Evolutionary conservation across 2,888 invertebrate species (phyloP), one percentile per base, ranked within the genome.

Genomic region (Papilio protenor): DNA sequence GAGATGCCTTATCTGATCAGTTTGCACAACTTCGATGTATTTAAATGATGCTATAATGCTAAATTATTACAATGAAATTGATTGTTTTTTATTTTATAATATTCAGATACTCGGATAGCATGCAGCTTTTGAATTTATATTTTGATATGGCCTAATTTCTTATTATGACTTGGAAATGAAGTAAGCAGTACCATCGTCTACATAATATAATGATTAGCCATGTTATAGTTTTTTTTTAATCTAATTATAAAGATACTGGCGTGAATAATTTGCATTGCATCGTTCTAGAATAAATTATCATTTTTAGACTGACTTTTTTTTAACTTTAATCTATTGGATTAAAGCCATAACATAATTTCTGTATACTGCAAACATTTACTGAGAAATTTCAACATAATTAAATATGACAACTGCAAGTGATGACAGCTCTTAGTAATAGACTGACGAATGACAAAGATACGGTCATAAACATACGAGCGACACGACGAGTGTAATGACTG

Each of bases 401-500:
- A 66, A 66, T 66, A 23, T 59, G 40, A 16, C 18, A 64, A 64
- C 64, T 33, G 2, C 1, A 66, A 40, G 40, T n/a, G 66, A 66
- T 66, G 66, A 66, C 8, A 66, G 11, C 40, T 40, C 40, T 66
- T 18, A 85, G 84, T 84, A 82, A 84, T 84, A 87, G 88, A 85
- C 84, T 86, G 86, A 89, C 87, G 85, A 85, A 86, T 82, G 84
- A 82, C 84, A 85, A 88, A 85, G 83, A 85, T 83, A 85, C 83
- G 78, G 82, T 84, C 80, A 87, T 84, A 86, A 89, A 89, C 18
- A 88, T 87, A 86, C 87, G 85, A 83, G 84, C 87, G 87, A 87
- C 87, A 47, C 27, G 69, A 49, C 69, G 73, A 73, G 55, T 77
- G 49, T 14, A 45, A 23, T 12, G 69, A 45, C 45, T 66, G 66